Base-by-base conservation (phyloP, 2,888 invertebrate species). In the Xylocampa areola region DNA sequence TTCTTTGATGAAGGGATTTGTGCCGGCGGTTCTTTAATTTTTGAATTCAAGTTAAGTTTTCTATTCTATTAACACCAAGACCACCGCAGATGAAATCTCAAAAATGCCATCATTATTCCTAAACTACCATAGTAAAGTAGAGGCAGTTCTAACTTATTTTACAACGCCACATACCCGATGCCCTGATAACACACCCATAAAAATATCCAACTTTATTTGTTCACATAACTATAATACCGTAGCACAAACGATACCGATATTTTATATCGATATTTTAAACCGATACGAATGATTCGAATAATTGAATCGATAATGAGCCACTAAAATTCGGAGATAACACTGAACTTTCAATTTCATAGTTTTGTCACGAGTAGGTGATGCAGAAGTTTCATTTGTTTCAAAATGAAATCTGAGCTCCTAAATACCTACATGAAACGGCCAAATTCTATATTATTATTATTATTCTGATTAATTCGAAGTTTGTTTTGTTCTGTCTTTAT, bases 201-300 rank as follows among this genome's bases (percentile, higher is more conserved):
- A 72, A 68, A 74, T 63, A 74, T 52, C 54, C 37, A 53, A 59
- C 58, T 74, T 72, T 74, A 74, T 74, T 69, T 74, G 72, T 65
- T 43, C 52, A 59, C 49, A 49, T 64, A 51, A 13, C 49, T 65
- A 29, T 63, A 59, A 53, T 57, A 48, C 55, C 57, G 10, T 6
- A 30, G 16, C 37, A 59, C 32, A 68, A 54, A 63, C 69, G 60
- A 52, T 73, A 61, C 52, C 55, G 62, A 70, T 69, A 47, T 68
- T 69, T 58, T 44, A 49, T 47, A 41, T 30, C 51, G 58, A 64
- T 64, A 51, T 65, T 41, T 66, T 37, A 53, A 62, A 66, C 44
- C 69, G 64, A 69, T 67, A 54, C 57, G 69, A 70, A 73, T 73
- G 41, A 63, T 68, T 75, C 62, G 64, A 76, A 76, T 76, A 70